Base-by-base conservation (phyloP, 2,113 vertebrate species). In the cattle (Bos taurus) region DNA sequence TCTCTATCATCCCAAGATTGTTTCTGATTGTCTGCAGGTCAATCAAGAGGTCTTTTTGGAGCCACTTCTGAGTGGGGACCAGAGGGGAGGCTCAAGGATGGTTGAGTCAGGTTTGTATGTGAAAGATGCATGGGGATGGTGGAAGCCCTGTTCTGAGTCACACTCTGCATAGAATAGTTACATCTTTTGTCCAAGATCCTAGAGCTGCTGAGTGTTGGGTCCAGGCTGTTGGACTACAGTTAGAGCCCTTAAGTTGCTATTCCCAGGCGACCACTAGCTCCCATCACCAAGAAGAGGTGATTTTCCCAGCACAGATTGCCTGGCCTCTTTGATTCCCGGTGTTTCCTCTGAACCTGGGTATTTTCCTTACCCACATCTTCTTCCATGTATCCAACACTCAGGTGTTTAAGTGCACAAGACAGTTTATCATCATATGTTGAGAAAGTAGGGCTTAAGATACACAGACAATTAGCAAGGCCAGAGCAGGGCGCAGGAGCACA, bases 31-130 rank as follows among this genome's bases (percentile, higher is more conserved):
- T 92, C 90, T 91, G 94, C 94, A 56, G 36, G 60, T 94, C 93
- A 96, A 19, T 97, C 95, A 84, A 36, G 52, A 85, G 93, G 93
- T n/a, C 64, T 90, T 92, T 96, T 62, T 81, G 88, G 59, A 88
- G 10, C 17, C 25, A 64, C 74, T 96, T 94, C 71, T 46, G 25
- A 13, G 52, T 67, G 17, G 57, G n/a, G 52, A 23, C 33, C 19
- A 23, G 33, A 17, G 13, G 6, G 11, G 13, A 67, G 59, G 13
- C 52, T 94, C 48, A 21, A 56, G 59, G 90, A 40, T 81, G 33
- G 26, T 0, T 10, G 57, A 88, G 59, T 54, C 48, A 84, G 23
- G 40, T 91, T 94, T 92, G 60, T 43, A 25, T 82, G 21, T 54
- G 8, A 40, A 71, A 82, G 52, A 48, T 46, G 28, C 43, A 3